phyloP scores from a whole-genome alignment of 2,113 vertebrate species.

The Shinisaurus crocodilurus region DNA sequence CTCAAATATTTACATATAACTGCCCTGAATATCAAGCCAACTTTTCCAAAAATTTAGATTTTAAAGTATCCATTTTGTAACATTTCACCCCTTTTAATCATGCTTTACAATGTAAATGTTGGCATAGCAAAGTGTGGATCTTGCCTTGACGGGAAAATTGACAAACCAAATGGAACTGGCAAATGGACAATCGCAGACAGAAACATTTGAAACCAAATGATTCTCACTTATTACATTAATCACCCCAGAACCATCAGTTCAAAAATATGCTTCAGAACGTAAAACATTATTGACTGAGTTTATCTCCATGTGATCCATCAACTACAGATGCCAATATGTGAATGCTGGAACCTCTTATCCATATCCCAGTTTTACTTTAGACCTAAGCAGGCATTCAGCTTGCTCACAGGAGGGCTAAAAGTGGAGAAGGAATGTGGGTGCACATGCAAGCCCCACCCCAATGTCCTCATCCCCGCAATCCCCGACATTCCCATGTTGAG shows the following conservation, averaged over 20 bases:
- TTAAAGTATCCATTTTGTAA: background rate
- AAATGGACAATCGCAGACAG: background rate
- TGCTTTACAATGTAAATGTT: background rate
- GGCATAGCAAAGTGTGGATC: background rate
- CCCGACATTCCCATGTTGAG: background rate
- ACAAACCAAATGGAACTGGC: background rate
- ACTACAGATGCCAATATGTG: background rate
- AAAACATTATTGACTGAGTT: background rate
- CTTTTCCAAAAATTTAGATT: background rate
- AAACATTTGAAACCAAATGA: background rate
- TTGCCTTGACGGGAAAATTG: background rate
- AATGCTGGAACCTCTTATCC: background rate
- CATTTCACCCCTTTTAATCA: background rate
- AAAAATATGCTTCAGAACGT: background rate
- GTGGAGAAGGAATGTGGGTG: background rate
- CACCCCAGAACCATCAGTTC: background rate
- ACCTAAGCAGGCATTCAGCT: background rate
- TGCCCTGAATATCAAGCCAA: background rate
- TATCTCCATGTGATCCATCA: slow-evolving; percentile 1
- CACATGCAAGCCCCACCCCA: background rate
- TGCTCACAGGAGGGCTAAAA: background rate
- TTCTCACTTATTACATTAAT: background rate
- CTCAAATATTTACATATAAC: background rate
- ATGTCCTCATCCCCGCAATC: background rate
- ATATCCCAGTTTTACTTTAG: slow-evolving; percentile 6